phyloP scores from a whole-genome alignment of 2,113 vertebrate genomes.

The Sturnus vulgaris region DNA sequence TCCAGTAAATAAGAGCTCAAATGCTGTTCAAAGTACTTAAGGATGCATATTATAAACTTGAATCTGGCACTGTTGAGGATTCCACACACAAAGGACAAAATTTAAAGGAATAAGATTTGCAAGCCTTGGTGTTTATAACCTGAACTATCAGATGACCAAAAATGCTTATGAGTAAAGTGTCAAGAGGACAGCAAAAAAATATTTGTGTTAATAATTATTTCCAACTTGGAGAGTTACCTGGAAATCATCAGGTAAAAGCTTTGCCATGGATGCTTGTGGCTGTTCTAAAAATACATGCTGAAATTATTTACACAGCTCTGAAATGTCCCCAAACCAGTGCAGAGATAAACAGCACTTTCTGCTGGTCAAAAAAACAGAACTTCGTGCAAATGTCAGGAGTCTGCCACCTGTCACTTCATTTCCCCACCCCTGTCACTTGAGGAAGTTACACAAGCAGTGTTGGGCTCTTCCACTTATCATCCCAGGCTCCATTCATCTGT shows the following conservation, averaged over 20 bases:
- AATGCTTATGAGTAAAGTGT: not conserved
- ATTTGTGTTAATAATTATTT: not conserved
- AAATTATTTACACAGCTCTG: not conserved
- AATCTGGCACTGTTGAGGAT: not conserved
- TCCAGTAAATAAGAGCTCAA: constrained; percentile 36
- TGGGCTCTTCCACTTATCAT: not conserved
- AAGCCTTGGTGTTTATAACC: not conserved
- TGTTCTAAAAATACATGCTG: not conserved
- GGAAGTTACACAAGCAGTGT: not conserved
- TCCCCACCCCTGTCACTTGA: not conserved
- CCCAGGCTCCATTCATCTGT: not conserved
- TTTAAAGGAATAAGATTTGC: not conserved
- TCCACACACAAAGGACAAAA: not conserved
- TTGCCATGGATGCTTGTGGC: not conserved
- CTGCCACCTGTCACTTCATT: not conserved
- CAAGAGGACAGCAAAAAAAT: not conserved
- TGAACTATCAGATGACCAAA: not conserved
- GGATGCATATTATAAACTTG: not conserved
- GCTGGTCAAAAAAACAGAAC: not conserved
- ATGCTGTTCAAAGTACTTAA: not conserved
- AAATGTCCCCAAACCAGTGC: not conserved
- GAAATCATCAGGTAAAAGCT: not conserved
- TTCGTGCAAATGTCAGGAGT: not conserved
- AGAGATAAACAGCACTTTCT: not conserved
- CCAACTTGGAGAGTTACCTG: not conserved